Percentiles rank a stretch among this genome's conserved stretches.
phyloP scores from a whole-genome alignment of 2,113 vertebrate species.

The Butorides virescens region DNA sequence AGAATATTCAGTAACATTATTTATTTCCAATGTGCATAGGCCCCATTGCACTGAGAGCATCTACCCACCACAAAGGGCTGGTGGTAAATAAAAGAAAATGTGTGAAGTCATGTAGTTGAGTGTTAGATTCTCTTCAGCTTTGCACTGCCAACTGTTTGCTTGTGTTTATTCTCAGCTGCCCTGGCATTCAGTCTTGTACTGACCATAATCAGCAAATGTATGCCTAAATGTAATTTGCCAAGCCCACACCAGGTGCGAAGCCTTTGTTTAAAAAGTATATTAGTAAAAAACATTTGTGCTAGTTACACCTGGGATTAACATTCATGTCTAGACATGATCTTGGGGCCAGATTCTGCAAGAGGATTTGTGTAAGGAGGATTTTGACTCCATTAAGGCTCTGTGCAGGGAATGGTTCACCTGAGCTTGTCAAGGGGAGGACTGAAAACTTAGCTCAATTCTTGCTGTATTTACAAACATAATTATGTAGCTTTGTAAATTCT shows the following conservation, averaged over 20 bases:
- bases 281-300: not conserved
- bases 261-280: not conserved
- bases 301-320: conserved; percentile 30
- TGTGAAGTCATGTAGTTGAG: not conserved
- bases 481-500: not conserved
- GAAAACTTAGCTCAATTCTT: not conserved
- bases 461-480: not conserved
- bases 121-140: not conserved
- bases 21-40: not conserved
- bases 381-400: not conserved
- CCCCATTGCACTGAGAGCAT: not conserved
- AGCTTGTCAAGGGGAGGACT: not conserved
- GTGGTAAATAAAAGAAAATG: not conserved
- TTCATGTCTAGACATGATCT: not conserved
- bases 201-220: not conserved
- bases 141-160: not conserved
- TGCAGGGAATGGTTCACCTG: not conserved
- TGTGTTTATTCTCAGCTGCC: not conserved
- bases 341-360: not conserved
- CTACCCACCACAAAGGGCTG: not conserved
- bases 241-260: not conserved
- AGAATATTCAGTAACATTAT: not conserved
- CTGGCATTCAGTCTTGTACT: not conserved
- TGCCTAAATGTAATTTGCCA: not conserved
- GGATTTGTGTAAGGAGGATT: conserved; percentile 21